Percentiles rank a stretch among this genome's conserved stretches.
phyloP scores from a whole-genome alignment of 1,140 invertebrate genomes.

The Triops cancriformis region DNA sequence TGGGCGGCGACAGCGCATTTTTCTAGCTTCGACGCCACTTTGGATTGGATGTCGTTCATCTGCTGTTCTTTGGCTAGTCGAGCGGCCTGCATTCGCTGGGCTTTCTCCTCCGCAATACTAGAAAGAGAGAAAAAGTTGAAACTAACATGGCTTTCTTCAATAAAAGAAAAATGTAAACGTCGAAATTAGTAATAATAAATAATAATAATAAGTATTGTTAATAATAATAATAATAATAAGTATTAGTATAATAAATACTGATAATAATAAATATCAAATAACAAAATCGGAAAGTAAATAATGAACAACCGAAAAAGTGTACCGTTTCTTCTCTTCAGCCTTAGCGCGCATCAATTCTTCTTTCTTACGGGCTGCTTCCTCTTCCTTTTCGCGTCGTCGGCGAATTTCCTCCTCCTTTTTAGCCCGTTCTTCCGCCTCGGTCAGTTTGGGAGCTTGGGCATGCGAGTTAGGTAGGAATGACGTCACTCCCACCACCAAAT shows the following conservation, averaged over 20 bases:
- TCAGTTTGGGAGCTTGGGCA: slow-evolving; percentile 1
- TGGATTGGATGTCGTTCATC: background rate
- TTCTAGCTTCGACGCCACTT: background rate
- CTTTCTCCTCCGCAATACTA: background rate
- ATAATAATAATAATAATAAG: too few relatives aligned
- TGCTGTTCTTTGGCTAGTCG: background rate
- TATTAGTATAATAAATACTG: too few relatives aligned
- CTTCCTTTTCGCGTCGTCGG: slow-evolving; percentile 25
- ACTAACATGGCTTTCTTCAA: too few relatives aligned
- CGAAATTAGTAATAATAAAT: too few relatives aligned
- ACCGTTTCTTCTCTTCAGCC: slow-evolving; percentile 26
- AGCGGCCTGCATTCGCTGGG: background rate
- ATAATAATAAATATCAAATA: too few relatives aligned
- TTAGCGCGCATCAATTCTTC: slow-evolving; percentile 23
- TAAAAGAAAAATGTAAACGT: too few relatives aligned
- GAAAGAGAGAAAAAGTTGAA: too few relatives aligned
- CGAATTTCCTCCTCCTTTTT: slow-evolving; percentile 23
- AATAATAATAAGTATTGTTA: too few relatives aligned
- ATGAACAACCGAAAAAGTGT: background rate
- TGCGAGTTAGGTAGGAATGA: background rate
- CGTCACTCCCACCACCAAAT: background rate
- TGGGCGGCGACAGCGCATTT: background rate
- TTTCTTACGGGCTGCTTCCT: slow-evolving; percentile 24
- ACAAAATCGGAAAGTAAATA: too few relatives aligned
- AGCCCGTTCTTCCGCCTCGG: slow-evolving; percentile 20